These are phyloP conservation scores for Pheosia tremula DNA, from an alignment of 2,888 invertebrate species.

Conservation along the genomic window DNA sequence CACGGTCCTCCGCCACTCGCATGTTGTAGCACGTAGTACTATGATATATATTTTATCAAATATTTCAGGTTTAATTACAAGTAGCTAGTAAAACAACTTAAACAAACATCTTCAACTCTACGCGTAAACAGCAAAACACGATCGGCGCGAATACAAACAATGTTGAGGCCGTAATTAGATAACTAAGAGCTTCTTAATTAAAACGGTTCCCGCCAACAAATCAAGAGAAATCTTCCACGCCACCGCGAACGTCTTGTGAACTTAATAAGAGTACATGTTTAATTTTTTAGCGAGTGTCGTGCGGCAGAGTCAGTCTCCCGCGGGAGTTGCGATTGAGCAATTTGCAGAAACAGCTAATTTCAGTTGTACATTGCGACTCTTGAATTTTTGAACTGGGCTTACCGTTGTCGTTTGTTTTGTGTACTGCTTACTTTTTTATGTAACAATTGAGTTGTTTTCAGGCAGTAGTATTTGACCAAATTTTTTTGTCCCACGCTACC, in stretches of 20 bases:
- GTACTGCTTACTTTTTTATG: slow-evolving; percentile 1
- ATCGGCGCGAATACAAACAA: slow-evolving; percentile 1
- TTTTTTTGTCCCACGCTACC: too few species aligned
- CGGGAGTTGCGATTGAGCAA: slow-evolving; percentile 40
- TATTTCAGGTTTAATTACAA: too few species aligned
- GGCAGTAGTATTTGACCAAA: background rate
- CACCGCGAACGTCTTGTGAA: slow-evolving; percentile 20
- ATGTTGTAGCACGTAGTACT: too few species aligned
- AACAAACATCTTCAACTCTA: too few species aligned
- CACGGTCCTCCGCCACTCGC: too few species aligned
- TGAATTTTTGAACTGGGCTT: slow-evolving; percentile 27
- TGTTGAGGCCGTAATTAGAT: background rate
- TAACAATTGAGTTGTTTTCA: too few species aligned
- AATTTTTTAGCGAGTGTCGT: slow-evolving; percentile 41
- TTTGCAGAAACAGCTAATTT: slow-evolving; percentile 48
- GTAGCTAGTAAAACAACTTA: background rate
- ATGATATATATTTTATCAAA: too few species aligned
- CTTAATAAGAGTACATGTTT: slow-evolving; percentile 41
- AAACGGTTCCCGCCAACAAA: slow-evolving; percentile 6
- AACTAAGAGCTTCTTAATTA: slow-evolving; percentile 11
- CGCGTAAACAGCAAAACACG: background rate
- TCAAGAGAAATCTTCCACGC: slow-evolving; percentile 1
- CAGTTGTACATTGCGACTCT: slow-evolving; percentile 27
- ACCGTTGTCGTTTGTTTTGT: slow-evolving; percentile 20
- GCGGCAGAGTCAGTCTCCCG: slow-evolving; percentile 21